These are phyloP conservation scores for Acanthaster planci DNA, from an alignment of 35 echinoderm and acorn worm genomes.

Conservation along the genomic window DNA sequence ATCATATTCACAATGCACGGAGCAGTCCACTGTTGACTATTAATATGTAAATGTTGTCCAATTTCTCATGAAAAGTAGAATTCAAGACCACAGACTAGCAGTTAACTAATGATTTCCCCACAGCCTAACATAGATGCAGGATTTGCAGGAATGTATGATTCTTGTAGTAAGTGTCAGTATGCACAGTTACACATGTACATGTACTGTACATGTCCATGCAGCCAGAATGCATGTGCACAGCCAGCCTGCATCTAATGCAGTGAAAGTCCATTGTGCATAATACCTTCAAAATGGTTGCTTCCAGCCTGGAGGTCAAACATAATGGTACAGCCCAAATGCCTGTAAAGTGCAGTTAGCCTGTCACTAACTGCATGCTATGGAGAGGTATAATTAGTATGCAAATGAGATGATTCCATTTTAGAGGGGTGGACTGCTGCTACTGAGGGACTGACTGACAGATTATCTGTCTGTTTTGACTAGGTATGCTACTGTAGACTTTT, in stretches of 20 bases:
- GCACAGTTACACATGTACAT: neutral
- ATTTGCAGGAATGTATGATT: neutral
- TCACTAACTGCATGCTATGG: too few relatives aligned
- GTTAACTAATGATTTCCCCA: too few relatives aligned
- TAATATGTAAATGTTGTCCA: too few relatives aligned
- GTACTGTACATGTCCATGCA: neutral
- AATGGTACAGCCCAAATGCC: conserved; percentile 1
- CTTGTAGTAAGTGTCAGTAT: neutral
- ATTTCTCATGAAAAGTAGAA: too few relatives aligned
- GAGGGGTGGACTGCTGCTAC: neutral
- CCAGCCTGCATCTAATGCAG: neutral
- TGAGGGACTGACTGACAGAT: neutral
- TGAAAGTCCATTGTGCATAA: neutral
- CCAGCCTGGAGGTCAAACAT: neutral
- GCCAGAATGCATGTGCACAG: neutral
- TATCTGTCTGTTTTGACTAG: too few relatives aligned
- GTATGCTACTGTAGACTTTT: too few relatives aligned
- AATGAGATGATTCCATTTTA: conserved; percentile 10
- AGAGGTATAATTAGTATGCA: neutral
- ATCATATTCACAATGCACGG: too few relatives aligned
- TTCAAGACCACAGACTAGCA: too few relatives aligned
- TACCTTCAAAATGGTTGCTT: neutral
- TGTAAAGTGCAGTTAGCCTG: neutral
- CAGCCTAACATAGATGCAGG: neutral
- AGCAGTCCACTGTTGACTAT: too few relatives aligned